These are phyloP conservation scores for Epistrophe eligans DNA, from an alignment of 2,888 invertebrate genomes.

Conservation along the genomic window DNA sequence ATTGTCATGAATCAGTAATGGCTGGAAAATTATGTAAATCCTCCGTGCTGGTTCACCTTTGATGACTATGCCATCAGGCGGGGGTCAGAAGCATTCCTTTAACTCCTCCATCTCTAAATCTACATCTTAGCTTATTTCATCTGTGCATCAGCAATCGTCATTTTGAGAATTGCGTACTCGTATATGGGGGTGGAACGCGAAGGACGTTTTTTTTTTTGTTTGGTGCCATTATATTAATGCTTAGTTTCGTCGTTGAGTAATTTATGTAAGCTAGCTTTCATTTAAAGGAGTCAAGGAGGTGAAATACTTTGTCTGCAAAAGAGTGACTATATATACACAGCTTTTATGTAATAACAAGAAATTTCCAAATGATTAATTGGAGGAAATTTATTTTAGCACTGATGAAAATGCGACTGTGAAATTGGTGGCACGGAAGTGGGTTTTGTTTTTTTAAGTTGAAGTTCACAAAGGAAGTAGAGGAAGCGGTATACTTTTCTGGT, in stretches of 20 bases:
- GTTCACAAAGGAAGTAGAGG: neutral
- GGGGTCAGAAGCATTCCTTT: constrained; percentile 40
- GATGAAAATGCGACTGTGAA: constrained; percentile 42
- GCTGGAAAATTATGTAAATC: constrained; percentile 75
- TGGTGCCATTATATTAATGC: constrained; percentile 71
- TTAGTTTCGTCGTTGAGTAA: constrained; percentile 66
- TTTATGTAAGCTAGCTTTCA: constrained; percentile 58
- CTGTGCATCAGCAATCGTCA: constrained; percentile 52
- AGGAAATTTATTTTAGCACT: constrained; percentile 67
- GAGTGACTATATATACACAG: neutral
- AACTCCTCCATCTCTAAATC: constrained; percentile 4
- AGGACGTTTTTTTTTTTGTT: constrained; percentile 25
- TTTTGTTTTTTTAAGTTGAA: constrained; percentile 38
- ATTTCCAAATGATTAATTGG: constrained; percentile 71
- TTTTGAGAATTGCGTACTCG: constrained; percentile 41
- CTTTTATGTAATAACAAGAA: constrained; percentile 57
- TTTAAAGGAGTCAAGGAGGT: constrained; percentile 37
- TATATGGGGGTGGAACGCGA: constrained; percentile 25
- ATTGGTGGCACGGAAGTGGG: constrained; percentile 57
- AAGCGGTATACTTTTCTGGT: constrained; percentile 3
- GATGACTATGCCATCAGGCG: constrained; percentile 5
- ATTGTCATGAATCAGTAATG: constrained; percentile 76
- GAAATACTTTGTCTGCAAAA: neutral
- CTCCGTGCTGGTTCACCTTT: constrained; percentile 66
- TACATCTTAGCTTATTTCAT: constrained; percentile 36